Evolutionary conservation across 2,888 invertebrate genomes (phyloP).

Genomic region (Terebella lapidaria): DNA sequence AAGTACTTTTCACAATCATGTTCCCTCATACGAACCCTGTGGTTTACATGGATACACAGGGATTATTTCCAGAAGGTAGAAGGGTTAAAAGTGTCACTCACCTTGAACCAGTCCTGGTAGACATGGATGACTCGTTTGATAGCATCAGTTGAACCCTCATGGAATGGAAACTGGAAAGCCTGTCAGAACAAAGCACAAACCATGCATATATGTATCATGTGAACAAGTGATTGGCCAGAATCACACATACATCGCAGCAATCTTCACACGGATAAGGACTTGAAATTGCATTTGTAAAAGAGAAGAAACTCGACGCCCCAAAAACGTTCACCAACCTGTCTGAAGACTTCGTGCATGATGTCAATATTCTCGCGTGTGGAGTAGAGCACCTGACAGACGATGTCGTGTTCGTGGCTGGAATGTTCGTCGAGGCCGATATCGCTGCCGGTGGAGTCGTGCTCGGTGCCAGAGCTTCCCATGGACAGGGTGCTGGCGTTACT

Average conservation of each 20-base stretch:
- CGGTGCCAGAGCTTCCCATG: constrained; percentile 32
- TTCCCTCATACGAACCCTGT: no score
- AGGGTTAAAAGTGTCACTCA: no score
- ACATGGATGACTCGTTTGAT: constrained; percentile 83
- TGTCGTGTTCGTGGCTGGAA: constrained; percentile 48
- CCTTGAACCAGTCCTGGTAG: constrained; percentile 76
- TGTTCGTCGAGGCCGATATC: constrained; percentile 31
- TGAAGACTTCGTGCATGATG: constrained; percentile 87
- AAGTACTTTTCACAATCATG: neutral
- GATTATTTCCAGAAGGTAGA: no score
- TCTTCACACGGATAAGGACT: no score
- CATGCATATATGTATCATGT: no score
- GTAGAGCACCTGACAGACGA: constrained; percentile 83
- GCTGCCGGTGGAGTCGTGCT: constrained; percentile 34
- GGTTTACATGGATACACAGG: no score
- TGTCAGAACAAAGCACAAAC: constrained; percentile 26
- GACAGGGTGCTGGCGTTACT: constrained; percentile 43
- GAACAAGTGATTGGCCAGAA: no score
- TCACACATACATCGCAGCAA: no score
- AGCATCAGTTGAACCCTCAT: constrained; percentile 80
- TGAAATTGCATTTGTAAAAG: no score
- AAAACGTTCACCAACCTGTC: no score
- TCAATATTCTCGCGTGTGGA: constrained; percentile 85
- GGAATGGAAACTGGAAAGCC: constrained; percentile 83
- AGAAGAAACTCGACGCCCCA: no score